Evolutionary conservation across 2,888 invertebrate genomes (phyloP), one percentile per base, ranked within the genome.

Genomic region (Platynereis dumerilii): DNA sequence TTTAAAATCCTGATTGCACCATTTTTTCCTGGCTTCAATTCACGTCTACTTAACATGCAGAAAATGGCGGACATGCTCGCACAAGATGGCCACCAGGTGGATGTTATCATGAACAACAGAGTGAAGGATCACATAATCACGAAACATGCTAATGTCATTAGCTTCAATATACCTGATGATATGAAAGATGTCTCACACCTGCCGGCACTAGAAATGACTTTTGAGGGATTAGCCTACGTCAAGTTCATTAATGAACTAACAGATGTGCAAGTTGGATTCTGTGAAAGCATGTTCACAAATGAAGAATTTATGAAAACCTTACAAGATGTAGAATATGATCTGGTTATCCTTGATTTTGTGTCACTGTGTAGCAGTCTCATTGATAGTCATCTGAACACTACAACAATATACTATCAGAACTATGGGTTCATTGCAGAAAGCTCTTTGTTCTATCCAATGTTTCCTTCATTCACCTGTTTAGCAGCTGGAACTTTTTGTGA

Each of bases 1-100:
- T n/a, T n/a, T 17, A 42, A 42, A 17, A 42, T 42, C 42, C 42
- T 42, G 10, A 17, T 42, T 10, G 48, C 22, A 10, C 48, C 48
- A 22, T 48, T 48, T 7, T 12, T 5, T 48, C 5, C 7, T n/a
- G 20, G 22, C 20, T 48, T 48, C 48, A 48, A 48, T n/a, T 12
- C 48, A 5, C n/a, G 48, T 10, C 3, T 48, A 7, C 5, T 48
- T 5, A 48, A 48, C 48, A 48, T 48, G 48, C 48, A 20, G n/a
- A 48, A 48, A n/a, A 48, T 48, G 48, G 48, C 48, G 3, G 48
- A 48, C 48, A 48, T 48, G 20, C 7, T 48, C 5, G 48, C 48
- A 10, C 10, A 12, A 12, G 48, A 48, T 48, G 22, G 22, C 20
- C 48, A 48, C 17, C 7, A 48, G 3, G 48, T 48, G 7, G 17